phyloP scores from a whole-genome alignment of 1,140 invertebrate genomes.

The Chironomus tepperi region DNA sequence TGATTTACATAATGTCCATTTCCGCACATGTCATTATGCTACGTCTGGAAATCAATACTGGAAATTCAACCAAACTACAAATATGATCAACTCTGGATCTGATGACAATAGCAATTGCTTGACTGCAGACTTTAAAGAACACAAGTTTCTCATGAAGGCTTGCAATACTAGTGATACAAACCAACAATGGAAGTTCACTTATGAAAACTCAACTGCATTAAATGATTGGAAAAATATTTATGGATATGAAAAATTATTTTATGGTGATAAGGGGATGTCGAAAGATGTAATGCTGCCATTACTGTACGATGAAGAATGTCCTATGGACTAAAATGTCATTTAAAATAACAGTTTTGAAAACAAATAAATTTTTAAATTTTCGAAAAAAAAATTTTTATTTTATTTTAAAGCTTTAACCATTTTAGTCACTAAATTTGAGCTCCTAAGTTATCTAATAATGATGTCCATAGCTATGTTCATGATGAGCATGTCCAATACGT shows the following conservation, averaged over 20 bases:
- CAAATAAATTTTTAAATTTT: too few relatives aligned
- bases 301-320: slow-evolving; percentile 28
- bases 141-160: slow-evolving; percentile 60
- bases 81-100: slow-evolving; percentile 60
- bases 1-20: slow-evolving; percentile 77
- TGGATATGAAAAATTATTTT: not conserved
- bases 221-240: slow-evolving; percentile 18
- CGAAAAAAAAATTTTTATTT: too few relatives aligned
- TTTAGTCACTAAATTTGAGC: too few relatives aligned
- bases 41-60: slow-evolving; percentile 89
- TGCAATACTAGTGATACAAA: slow-evolving; percentile 57
- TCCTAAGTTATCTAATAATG: not conserved
- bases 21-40: slow-evolving; percentile 76
- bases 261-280: not conserved
- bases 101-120: slow-evolving; percentile 58
- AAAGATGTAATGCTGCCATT: slow-evolving; percentile 33
- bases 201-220: slow-evolving; percentile 55
- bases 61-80: slow-evolving; percentile 69
- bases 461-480: not conserved
- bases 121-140: slow-evolving; percentile 57
- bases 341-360: too few relatives aligned
- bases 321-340: too few relatives aligned
- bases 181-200: slow-evolving; percentile 72
- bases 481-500: slow-evolving; percentile 39
- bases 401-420: too few relatives aligned